Conservation (phyloP, 53 echinoderm and acorn worm species). For the Paracentrotus lividus region DNA sequence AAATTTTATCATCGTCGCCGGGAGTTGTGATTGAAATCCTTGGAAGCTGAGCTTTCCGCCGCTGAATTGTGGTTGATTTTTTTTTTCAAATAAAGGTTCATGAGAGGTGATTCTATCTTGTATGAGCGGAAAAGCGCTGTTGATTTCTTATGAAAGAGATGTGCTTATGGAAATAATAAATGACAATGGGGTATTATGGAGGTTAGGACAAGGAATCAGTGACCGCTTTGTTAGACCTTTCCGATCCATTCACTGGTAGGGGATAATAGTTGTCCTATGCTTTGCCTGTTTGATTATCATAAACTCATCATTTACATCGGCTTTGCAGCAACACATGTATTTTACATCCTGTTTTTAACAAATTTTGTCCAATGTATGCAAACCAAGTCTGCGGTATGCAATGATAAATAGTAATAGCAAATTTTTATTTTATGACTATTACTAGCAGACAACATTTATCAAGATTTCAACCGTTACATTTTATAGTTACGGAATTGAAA, state of each 20-base stretch:
- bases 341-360: neutral
- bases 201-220: neutral
- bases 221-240: conserved; percentile 22
- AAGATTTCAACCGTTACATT: too few species aligned
- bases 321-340: neutral
- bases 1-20: conserved; percentile 7
- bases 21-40: conserved; percentile 43
- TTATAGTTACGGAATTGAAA: too few species aligned
- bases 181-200: conserved; percentile 8
- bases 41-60: conserved; percentile 38
- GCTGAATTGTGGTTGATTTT: conserved; percentile 42
- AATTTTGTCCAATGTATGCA: neutral
- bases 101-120: conserved; percentile 1
- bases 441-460: too few species aligned
- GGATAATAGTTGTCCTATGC: neutral
- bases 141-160: conserved; percentile 43
- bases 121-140: neutral
- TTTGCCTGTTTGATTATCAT: neutral
- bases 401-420: too few species aligned
- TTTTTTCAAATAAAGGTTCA: neutral
- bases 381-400: too few species aligned
- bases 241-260: conserved; percentile 21
- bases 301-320: conserved; percentile 5
- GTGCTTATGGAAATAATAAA: conserved; percentile 1
- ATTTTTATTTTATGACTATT: too few species aligned